Evolutionary conservation across 2,113 vertebrate species (phyloP), one percentile per base, ranked within the genome.

Genomic region (Labrus mixtus): DNA sequence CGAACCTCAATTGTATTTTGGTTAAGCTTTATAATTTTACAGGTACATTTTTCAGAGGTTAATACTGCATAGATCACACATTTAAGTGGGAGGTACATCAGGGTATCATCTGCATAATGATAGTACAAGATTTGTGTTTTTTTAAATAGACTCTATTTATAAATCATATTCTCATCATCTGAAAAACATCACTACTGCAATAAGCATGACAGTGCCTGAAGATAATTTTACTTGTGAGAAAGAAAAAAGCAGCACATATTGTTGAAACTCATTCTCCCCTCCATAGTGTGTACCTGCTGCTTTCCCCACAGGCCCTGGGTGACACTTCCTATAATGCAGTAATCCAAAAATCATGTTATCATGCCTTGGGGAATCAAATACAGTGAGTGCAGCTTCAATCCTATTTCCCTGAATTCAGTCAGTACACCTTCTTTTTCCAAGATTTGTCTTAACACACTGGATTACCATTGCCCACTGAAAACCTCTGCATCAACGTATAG

Each of bases 301-400:
- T 79, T 74, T 78, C 63, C 88, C 88, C 75, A 79, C 23, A 65
- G 85, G 81, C 55, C 66, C 76, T 55, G 61, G 81, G 84, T 89
- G 85, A 89, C 86, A 86, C 89, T 88, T 90, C 36, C 84, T 86
- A 85, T 91, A 89, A 90, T 90, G 85, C 92, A 86, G 73, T 93
- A 93, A 93, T 93, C 90, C 90, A 90, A 86, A 91, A 91, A 93
- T 92, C 91, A 90, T 93, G 91, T 92, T 88, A 82, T 78, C 82
- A 65, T 89, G 66, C 84, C 76, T 68, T 68, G 16, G 89, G 89
- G 90, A 78, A 80, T 91, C 69, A 88, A 84, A 90, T 76, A 89
- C 75, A 90, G 68, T 82, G 85, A 90, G 85, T 84, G 79, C 79
- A 76, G 81, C 83, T 83, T 73, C 88, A 90, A 89, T 90, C 90